phyloP scores from a whole-genome alignment of 1,140 invertebrate species.

The Dysdera silvatica region DNA sequence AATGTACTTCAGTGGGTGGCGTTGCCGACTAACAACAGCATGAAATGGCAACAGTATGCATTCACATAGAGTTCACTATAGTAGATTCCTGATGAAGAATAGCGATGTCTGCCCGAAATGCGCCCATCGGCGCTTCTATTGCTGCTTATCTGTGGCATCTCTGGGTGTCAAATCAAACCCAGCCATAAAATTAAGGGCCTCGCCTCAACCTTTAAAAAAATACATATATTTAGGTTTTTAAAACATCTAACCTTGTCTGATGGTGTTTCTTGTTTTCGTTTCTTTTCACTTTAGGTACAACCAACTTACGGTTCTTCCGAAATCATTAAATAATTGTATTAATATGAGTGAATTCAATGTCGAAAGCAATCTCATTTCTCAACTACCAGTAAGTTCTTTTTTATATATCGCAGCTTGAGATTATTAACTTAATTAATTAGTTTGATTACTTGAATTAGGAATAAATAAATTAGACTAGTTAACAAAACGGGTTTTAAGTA shows the following conservation, averaged over 20 bases:
- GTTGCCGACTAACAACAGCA: too few relatives aligned
- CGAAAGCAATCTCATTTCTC: slow-evolving; percentile 91
- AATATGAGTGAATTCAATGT: slow-evolving; percentile 98
- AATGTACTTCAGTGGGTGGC: too few relatives aligned
- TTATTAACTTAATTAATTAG: too few relatives aligned
- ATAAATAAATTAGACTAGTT: too few relatives aligned
- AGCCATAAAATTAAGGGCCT: background rate
- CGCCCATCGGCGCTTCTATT: too few relatives aligned
- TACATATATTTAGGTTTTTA: background rate
- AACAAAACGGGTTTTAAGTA: too few relatives aligned
- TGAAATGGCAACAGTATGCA: too few relatives aligned
- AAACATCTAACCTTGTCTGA: background rate
- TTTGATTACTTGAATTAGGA: too few relatives aligned
- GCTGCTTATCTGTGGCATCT: background rate
- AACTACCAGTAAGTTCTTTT: slow-evolving; percentile 60
- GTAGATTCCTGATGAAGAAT: too few relatives aligned
- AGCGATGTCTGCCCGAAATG: too few relatives aligned
- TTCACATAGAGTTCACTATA: too few relatives aligned
- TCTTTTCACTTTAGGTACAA: slow-evolving; percentile 67
- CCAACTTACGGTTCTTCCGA: slow-evolving; percentile 75
- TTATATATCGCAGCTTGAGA: background rate
- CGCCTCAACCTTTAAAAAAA: background rate
- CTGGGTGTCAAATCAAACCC: background rate
- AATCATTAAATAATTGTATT: slow-evolving; percentile 82
- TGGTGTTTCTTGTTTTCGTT: background rate